These are phyloP conservation scores for Eptesicus fuscus DNA, from an alignment of 2,113 vertebrate genomes.

Conservation along the genomic window DNA sequence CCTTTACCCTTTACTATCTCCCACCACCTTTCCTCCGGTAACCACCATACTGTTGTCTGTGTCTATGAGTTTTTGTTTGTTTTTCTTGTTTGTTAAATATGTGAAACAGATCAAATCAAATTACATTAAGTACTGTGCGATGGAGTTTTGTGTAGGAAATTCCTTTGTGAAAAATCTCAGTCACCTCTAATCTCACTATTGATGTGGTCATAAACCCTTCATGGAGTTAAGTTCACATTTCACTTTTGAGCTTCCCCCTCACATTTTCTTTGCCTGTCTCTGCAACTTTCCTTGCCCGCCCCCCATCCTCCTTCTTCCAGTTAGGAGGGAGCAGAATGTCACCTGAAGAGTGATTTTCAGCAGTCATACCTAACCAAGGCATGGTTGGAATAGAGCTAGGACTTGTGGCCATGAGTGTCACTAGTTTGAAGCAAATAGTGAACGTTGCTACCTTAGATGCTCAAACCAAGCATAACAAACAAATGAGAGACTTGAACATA, in stretches of 20 bases:
- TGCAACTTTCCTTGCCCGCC: neutral
- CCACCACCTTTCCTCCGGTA: neutral
- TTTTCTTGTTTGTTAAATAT: neutral
- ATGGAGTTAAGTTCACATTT: neutral
- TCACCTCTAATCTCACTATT: neutral
- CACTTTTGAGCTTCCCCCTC: neutral
- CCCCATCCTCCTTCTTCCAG: too few species aligned
- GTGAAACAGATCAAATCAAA: neutral
- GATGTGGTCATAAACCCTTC: neutral
- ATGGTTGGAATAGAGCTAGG: too few species aligned
- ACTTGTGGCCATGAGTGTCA: rapidly evolving
- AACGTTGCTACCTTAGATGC: neutral
- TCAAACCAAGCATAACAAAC: neutral
- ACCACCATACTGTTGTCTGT: neutral
- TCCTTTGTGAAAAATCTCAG: neutral
- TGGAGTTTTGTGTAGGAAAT: neutral
- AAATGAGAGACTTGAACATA: neutral
- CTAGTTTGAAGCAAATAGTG: neutral
- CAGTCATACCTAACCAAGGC: neutral
- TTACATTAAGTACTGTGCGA: neutral
- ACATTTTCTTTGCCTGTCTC: neutral
- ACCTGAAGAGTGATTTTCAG: neutral
- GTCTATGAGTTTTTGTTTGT: too few species aligned
- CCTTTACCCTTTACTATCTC: neutral
- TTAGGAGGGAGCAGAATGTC: neutral